Evolutionary conservation across 2,113 vertebrate species (phyloP), one percentile per base, ranked within the genome.

Genomic region (Malurus elegans): DNA sequence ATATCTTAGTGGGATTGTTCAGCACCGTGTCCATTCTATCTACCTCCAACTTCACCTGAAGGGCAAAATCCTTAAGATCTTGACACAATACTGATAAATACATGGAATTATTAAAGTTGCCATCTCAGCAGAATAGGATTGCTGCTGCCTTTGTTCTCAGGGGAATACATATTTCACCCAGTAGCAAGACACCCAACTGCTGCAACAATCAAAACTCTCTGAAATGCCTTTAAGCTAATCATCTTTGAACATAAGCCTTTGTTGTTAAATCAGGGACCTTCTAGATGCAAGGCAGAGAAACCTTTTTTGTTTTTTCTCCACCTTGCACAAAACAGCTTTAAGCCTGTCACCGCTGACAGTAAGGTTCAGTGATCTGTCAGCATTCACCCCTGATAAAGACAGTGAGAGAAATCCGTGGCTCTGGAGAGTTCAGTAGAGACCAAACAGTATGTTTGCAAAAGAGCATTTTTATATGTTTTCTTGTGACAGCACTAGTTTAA

Each of bases 351-450:
- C 67, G 95, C 97, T 96, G 96, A 97, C 98, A 98, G 98, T 98
- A 98, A 98, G 98, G 98, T 99, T 98, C 98, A 99, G 96, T 98
- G 98, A 98, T 98, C 99, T 98, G 98, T 99, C 99, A 99, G 98
- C 98, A 97, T 98, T 98, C 98, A 98, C 98, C 98, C 95, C 97
- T 96, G 98, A 99, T 99, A 98, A 99, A 99, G 99, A 99, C 98
- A 97, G 98, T 98, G 98, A 98, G 97, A 98, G 96, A 98, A 98
- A 98, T 96, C 97, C 92, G 42, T 96, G 95, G 97, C 98, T 98
- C 98, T 94, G 82, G 98, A 99, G 99, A 98, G 98, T 98, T 98
- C 96, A 95, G 96, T 82, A 91, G 94, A 97, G 97, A 98, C 97
- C 97, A 97, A 98, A 97, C 98, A 97, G 97, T 97, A 97, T 98